Evolutionary conservation across 2,797 vertebrate genomes (phyloP).

Genomic region (Malurus splendens): DNA sequence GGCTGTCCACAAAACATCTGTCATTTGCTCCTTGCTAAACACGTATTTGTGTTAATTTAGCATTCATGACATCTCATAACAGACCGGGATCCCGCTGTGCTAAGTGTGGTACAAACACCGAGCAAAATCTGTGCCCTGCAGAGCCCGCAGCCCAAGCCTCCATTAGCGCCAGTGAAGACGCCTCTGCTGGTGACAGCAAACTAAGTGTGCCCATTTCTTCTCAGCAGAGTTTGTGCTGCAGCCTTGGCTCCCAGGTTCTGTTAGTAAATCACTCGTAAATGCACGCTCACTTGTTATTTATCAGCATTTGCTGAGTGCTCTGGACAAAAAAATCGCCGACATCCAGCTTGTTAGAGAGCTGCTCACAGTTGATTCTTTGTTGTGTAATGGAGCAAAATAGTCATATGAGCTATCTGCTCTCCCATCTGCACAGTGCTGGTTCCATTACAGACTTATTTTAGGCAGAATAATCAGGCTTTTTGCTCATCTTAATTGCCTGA

Average conservation of each 20-base stretch:
- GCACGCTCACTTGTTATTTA: slow-evolving; percentile 3
- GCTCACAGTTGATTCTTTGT: slow-evolving; percentile 13
- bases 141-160: neutral
- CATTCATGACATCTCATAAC: slow-evolving; percentile 27
- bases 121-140: slow-evolving; percentile 33
- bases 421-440: slow-evolving; percentile 25
- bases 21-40: slow-evolving; percentile 44
- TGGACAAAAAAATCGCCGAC: neutral
- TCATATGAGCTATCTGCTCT: slow-evolving; percentile 1
- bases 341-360: slow-evolving; percentile 4
- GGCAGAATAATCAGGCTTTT: slow-evolving; percentile 34
- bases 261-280: slow-evolving; percentile 11
- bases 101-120: neutral
- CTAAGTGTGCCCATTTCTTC: slow-evolving; percentile 8
- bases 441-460: slow-evolving; percentile 20
- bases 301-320: slow-evolving; percentile 1
- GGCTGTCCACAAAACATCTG: slow-evolving; percentile 20
- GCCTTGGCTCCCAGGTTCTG: neutral
- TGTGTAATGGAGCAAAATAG: slow-evolving; percentile 36
- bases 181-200: slow-evolving; percentile 10
- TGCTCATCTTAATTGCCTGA: slow-evolving; percentile 33
- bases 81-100: slow-evolving; percentile 13
- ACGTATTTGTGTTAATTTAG: slow-evolving; percentile 42
- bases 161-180: slow-evolving; percentile 8
- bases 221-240: neutral